Base-by-base conservation (phyloP, 2,797 vertebrate species). In the Helostoma temminkii region DNA sequence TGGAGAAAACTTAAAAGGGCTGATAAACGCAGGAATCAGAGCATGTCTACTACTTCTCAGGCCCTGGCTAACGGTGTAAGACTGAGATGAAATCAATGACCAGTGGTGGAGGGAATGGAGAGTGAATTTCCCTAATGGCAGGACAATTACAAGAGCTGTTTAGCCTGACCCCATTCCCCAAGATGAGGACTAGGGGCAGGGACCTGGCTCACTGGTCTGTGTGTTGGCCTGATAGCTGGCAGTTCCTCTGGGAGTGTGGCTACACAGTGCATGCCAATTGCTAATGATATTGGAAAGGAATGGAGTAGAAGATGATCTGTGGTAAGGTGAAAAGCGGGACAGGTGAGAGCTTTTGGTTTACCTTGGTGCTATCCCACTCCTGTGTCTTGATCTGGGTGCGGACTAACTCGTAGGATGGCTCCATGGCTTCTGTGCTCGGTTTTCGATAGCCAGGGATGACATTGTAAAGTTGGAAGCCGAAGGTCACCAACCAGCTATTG, bases 311-410 rank as follows among this genome's bases (percentile, higher is more conserved):
- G 32, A 52, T 36, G 62, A 80, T 70, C 36, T 54, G 43, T 56
- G 48, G 36, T 16, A 22, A 75, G 48, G 66, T 65, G 56, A 76
- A 49, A 68, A 57, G 53, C 28, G 62, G 43, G 21, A 34, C 11
- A 63, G 69, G 72, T 49, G 62, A 71, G 52, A 56, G 36, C 19
- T 57, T 39, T 48, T 6, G 32, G 24, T 55, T 93, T 91, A 98
- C 96, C 97, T 98, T 98, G 88, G 95, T 98, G 54, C 96, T 99
- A 79, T 99, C 98, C 98, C 98, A 99, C 83, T 99, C 97, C 76
- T 99, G 97, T 0, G 96, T 98, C 90, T 98, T 99, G 93, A 98
- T 95, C 89, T 99, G 98, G 0, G 98, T 98, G 84, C 95, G 94
- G 75, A 95, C 49, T 4, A 99, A 92, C 86, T 99, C 97, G 2